Percentiles rank a stretch among this genome's conserved stretches.
phyloP scores from a whole-genome alignment of 1,140 invertebrate genomes.

The Pseudachorutes palmiensis region DNA sequence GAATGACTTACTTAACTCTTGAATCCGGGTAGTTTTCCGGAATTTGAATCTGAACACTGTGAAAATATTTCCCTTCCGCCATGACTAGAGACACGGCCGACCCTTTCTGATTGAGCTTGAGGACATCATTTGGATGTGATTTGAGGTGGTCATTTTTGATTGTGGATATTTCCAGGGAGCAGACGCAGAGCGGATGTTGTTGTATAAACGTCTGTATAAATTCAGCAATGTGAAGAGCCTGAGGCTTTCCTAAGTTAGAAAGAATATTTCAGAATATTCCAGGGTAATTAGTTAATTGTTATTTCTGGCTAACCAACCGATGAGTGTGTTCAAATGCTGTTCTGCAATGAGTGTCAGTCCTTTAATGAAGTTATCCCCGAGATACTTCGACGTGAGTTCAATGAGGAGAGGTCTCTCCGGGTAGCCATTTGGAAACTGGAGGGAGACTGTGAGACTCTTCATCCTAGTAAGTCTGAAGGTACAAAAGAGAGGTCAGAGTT shows the following conservation, averaged over 20 bases:
- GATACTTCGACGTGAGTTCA: constrained; percentile 64
- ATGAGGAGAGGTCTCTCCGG: constrained; percentile 51
- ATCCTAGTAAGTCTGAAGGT: too few relatives aligned
- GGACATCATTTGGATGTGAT: constrained; percentile 45
- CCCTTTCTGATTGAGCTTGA: constrained; percentile 61
- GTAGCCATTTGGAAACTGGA: constrained; percentile 59
- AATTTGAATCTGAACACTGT: constrained; percentile 52
- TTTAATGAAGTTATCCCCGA: constrained; percentile 56
- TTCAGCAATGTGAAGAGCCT: constrained; percentile 51
- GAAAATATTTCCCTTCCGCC: constrained; percentile 52
- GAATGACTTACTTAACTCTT: constrained; percentile 48
- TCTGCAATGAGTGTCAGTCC: constrained; percentile 58
- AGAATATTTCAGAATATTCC: constrained; percentile 39
- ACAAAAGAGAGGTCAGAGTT: too few relatives aligned
- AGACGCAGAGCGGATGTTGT: constrained; percentile 63
- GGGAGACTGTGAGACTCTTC: constrained; percentile 54
- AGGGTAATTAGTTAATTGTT: neutral
- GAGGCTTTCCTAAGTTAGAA: constrained; percentile 25
- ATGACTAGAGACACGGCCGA: constrained; percentile 55
- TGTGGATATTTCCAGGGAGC: constrained; percentile 60
- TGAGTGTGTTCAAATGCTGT: constrained; percentile 53
- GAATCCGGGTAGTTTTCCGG: constrained; percentile 58
- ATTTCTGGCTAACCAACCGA: constrained; percentile 45
- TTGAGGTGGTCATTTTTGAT: constrained; percentile 50
- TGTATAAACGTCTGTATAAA: constrained; percentile 60